Conservation (phyloP, 1,140 invertebrate genomes). For the Scaptomyza pallida region DNA sequence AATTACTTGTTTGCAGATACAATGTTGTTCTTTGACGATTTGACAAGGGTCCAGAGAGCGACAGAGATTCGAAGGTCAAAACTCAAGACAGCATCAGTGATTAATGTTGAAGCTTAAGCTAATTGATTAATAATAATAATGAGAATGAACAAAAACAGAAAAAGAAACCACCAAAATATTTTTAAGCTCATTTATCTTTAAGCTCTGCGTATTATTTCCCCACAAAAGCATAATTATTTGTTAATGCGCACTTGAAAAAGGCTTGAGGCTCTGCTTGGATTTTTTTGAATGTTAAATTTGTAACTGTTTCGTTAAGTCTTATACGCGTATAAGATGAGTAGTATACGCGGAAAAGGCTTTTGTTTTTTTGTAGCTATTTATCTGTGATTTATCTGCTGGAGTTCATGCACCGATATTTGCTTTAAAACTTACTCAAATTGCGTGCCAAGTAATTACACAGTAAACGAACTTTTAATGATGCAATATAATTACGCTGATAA, state of each 20-base stretch:
- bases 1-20: neutral
- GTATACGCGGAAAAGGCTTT: neutral
- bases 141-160: neutral
- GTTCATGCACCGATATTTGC: neutral
- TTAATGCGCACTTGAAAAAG: neutral
- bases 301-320: neutral
- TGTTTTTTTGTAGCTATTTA: neutral
- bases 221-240: neutral
- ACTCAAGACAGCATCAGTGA: neutral
- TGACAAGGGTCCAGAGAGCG: slow-evolving; percentile 1
- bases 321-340: too few relatives aligned
- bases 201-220: neutral
- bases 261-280: too few relatives aligned
- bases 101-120: neutral
- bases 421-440: neutral
- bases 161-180: neutral
- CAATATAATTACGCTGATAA: neutral
- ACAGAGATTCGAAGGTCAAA: slow-evolving; percentile 3
- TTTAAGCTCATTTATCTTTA: neutral
- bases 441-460: slow-evolving; percentile 9
- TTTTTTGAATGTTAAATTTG: neutral
- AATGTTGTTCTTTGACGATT: neutral
- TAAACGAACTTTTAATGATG: slow-evolving; percentile 19
- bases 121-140: slow-evolving; percentile 16
- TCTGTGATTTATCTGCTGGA: neutral